Evolutionary conservation across 2,888 invertebrate species (phyloP).

Genomic region (Stomorhina lunata): DNA sequence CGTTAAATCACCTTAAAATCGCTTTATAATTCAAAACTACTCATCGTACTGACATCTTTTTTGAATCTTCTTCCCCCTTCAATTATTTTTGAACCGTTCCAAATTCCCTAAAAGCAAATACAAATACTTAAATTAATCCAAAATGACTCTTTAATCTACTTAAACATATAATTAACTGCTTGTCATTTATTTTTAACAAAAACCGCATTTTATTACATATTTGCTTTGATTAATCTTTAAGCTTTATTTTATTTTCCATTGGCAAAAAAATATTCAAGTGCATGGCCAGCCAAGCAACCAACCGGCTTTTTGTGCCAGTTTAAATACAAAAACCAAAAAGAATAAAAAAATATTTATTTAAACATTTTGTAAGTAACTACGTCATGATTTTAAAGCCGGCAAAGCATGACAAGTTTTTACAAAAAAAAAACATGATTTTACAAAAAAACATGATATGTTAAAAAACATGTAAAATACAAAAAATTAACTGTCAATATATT

Average conservation of each 20-base stretch:
- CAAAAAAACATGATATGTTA: background rate
- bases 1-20: too few relatives aligned
- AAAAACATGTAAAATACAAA: background rate
- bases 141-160: background rate
- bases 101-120: too few relatives aligned
- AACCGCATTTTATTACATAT: constrained; percentile 7
- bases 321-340: background rate
- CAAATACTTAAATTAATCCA: too few relatives aligned
- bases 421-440: constrained; percentile 9
- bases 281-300: constrained; percentile 22
- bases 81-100: too few relatives aligned
- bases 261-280: constrained; percentile 38
- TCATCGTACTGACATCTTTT: too few relatives aligned
- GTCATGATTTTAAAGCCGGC: constrained; percentile 24
- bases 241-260: constrained; percentile 1
- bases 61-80: too few relatives aligned
- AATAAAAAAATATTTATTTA: background rate
- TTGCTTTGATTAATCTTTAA: background rate
- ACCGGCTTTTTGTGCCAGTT: constrained; percentile 41
- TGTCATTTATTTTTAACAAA: background rate
- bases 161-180: background rate
- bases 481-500: background rate
- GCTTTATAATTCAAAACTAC: too few relatives aligned
- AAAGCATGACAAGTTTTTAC: background rate
- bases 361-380: constrained; percentile 22